Evolutionary conservation across 2,888 invertebrate genomes (phyloP).

Genomic region (Dasysyrphus albostriatus): DNA sequence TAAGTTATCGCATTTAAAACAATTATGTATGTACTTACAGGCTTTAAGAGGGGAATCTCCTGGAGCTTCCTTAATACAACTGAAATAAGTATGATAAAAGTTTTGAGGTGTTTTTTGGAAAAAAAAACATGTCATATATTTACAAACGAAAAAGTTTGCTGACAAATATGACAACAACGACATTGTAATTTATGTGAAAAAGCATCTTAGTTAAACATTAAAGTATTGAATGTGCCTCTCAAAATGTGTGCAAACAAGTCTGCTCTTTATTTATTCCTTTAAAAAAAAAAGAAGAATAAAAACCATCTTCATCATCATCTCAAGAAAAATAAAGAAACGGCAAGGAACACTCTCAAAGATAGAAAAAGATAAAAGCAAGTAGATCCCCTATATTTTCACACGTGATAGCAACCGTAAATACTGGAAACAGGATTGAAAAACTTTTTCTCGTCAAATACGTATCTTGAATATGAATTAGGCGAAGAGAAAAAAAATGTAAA

Average conservation of each 20-base stretch:
- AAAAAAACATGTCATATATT: not conserved
- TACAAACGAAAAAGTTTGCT: constrained; percentile 1
- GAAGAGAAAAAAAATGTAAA: constrained; percentile 13
- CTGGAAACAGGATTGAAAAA: constrained; percentile 73
- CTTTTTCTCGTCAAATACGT: constrained; percentile 72
- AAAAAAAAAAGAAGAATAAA: too few species aligned
- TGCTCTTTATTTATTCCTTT: too few species aligned
- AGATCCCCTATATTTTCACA: constrained; percentile 69
- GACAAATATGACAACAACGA: not conserved
- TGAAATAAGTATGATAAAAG: constrained; percentile 33
- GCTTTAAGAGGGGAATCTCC: not conserved
- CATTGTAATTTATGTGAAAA: not conserved
- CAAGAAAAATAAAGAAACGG: constrained; percentile 20
- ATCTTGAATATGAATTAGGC: constrained; percentile 73
- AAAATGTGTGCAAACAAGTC: constrained; percentile 40
- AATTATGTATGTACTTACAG: constrained; percentile 42
- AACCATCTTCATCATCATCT: not conserved
- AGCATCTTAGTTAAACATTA: constrained; percentile 28
- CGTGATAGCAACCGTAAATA: constrained; percentile 74
- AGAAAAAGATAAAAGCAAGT: constrained; percentile 58
- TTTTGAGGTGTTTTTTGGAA: not conserved
- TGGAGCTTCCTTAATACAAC: constrained; percentile 46
- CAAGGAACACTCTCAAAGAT: constrained; percentile 1
- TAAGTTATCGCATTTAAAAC: constrained; percentile 73
- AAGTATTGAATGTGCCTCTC: constrained; percentile 28